Conservation (phyloP, 2,888 invertebrate species). For the Matsumyia berberina region DNA sequence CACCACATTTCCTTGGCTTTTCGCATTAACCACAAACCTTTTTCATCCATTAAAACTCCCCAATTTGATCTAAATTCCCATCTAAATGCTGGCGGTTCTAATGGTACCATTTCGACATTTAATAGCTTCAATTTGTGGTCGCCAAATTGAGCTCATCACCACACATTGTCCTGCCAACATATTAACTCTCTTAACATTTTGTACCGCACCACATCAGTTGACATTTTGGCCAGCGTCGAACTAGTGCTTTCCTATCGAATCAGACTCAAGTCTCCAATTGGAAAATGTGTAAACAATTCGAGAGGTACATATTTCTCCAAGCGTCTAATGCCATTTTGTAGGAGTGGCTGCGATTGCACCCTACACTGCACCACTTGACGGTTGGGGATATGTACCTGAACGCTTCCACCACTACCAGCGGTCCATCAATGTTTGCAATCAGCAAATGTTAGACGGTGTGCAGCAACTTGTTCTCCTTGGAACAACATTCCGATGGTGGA, state of each 20-base stretch:
- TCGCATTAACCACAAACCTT: too few relatives aligned
- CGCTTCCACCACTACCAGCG: constrained; percentile 43
- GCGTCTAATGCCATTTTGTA: constrained; percentile 63
- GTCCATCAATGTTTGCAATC: constrained; percentile 61
- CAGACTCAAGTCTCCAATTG: constrained; percentile 22
- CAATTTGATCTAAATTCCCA: too few relatives aligned
- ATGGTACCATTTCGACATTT: too few relatives aligned
- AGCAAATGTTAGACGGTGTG: constrained; percentile 46
- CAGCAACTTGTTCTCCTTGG: constrained; percentile 71
- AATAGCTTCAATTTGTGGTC: too few relatives aligned
- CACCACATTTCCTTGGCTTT: too few relatives aligned
- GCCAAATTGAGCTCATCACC: too few relatives aligned
- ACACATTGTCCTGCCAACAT: too few relatives aligned
- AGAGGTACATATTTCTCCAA: constrained; percentile 36
- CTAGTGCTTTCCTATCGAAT: constrained; percentile 5
- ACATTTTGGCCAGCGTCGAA: background rate
- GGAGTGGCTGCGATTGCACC: constrained; percentile 64
- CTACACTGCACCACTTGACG: constrained; percentile 64
- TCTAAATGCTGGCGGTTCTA: too few relatives aligned
- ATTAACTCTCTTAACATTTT: too few relatives aligned
- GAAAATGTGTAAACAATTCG: constrained; percentile 27
- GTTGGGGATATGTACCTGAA: constrained; percentile 45
- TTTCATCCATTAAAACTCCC: too few relatives aligned
- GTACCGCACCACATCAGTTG: too few relatives aligned
- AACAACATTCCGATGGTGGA: constrained; percentile 61